Conservation (phyloP, 2,888 invertebrate genomes). For the Drosophila subquinaria region DNA sequence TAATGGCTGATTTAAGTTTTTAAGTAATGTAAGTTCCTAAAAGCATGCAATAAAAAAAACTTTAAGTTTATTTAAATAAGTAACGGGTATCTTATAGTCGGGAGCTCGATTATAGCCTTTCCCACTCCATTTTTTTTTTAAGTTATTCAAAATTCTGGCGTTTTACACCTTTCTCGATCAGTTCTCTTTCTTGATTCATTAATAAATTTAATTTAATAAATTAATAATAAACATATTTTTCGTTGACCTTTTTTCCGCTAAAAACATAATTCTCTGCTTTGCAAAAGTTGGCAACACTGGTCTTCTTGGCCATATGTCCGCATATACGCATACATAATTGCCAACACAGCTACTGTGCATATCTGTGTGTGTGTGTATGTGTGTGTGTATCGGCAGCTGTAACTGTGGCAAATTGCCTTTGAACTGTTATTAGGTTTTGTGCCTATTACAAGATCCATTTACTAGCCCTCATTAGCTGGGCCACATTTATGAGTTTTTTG, state of each 20-base stretch:
- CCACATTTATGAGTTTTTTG: conserved; percentile 26
- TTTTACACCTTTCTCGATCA: too few species aligned
- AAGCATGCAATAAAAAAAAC: too few species aligned
- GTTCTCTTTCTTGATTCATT: too few species aligned
- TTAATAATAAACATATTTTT: too few species aligned
- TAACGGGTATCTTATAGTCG: too few species aligned
- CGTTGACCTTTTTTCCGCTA: not conserved
- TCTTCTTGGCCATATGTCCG: conserved; percentile 11
- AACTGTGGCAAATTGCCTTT: conserved; percentile 59
- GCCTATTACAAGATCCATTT: conserved; percentile 49
- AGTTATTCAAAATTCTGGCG: too few species aligned
- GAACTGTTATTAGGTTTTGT: conserved; percentile 65
- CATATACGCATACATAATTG: conserved; percentile 8
- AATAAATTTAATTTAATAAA: too few species aligned
- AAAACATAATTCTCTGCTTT: not conserved
- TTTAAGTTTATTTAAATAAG: too few species aligned
- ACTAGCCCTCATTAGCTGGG: conserved; percentile 46
- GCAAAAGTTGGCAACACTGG: not conserved
- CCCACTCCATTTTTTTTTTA: too few species aligned
- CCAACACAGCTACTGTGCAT: not conserved
- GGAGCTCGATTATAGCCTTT: too few species aligned
- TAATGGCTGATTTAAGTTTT: too few species aligned
- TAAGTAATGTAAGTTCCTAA: too few species aligned
- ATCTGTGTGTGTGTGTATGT: not conserved
- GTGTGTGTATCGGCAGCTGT: conserved; percentile 11